These are phyloP conservation scores for Leptinotarsa texana DNA, from an alignment of 1,140 invertebrate genomes.

Conservation along the genomic window DNA sequence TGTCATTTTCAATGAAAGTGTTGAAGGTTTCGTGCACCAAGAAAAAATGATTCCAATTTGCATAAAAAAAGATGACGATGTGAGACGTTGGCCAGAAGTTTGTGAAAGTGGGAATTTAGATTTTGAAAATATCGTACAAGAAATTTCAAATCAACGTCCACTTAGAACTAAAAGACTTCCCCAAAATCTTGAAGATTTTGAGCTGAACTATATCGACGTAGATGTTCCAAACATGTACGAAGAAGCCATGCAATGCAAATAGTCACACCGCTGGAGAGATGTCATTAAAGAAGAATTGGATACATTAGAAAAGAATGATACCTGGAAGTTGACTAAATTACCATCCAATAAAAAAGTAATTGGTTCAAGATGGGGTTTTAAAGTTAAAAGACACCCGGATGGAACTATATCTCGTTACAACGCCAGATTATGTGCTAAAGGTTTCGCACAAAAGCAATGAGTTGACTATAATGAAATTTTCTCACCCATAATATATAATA, in stretches of 20 bases:
- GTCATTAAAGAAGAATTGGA: not conserved
- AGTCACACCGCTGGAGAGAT: not conserved
- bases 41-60: not conserved
- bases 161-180: constrained; percentile 22
- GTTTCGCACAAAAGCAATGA: too few relatives aligned
- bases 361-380: not conserved
- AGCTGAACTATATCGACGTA: constrained; percentile 26
- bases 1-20: not conserved
- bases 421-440: too few relatives aligned
- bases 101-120: not conserved
- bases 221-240: constrained; percentile 31
- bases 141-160: not conserved
- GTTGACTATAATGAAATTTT: too few relatives aligned
- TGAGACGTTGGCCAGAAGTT: not conserved
- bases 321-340: not conserved
- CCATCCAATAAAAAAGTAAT: not conserved
- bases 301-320: not conserved
- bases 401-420: not conserved
- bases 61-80: not conserved
- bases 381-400: too few relatives aligned
- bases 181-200: constrained; percentile 11
- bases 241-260: constrained; percentile 25
- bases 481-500: too few relatives aligned
- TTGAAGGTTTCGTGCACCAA: not conserved
- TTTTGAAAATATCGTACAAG: not conserved